Percentiles rank a stretch among this genome's conserved stretches.
phyloP scores from a whole-genome alignment of 2,888 invertebrate genomes.

The Nemoura dubitans region DNA sequence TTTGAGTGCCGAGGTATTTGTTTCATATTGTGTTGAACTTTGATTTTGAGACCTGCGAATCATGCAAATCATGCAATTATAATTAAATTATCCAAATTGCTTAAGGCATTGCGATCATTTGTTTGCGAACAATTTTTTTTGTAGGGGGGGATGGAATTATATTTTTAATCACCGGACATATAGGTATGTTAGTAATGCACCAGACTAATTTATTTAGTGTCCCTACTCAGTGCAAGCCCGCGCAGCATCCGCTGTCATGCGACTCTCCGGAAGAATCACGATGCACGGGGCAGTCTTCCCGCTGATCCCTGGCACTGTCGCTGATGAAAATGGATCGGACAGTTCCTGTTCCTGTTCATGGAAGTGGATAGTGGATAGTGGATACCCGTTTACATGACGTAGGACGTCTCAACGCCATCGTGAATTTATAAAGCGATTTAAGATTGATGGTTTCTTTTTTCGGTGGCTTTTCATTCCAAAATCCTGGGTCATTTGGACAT shows the following conservation, averaged over 20 bases:
- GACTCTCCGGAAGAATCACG: neutral
- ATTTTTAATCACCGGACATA: no score
- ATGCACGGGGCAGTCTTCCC: neutral
- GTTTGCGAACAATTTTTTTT: no score
- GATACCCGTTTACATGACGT: neutral
- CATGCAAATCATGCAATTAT: no score
- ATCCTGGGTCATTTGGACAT: neutral
- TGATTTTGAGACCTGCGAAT: no score
- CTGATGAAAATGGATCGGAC: conserved; percentile 12
- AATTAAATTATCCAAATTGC: no score
- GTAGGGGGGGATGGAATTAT: no score
- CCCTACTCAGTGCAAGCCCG: neutral
- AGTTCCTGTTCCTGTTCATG: conserved; percentile 12
- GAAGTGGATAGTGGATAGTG: neutral
- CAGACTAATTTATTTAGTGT: no score
- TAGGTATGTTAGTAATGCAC: no score
- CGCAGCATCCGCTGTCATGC: neutral
- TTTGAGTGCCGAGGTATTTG: no score
- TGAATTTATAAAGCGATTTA: neutral
- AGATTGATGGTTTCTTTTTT: neutral
- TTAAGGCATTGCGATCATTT: no score
- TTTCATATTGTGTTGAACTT: no score
- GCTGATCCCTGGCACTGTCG: neutral
- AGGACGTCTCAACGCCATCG: neutral
- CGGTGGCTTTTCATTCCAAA: neutral